These are phyloP conservation scores for Poeciliopsis turrubarensis DNA, from an alignment of 2,113 vertebrate genomes.

Conservation along the genomic window DNA sequence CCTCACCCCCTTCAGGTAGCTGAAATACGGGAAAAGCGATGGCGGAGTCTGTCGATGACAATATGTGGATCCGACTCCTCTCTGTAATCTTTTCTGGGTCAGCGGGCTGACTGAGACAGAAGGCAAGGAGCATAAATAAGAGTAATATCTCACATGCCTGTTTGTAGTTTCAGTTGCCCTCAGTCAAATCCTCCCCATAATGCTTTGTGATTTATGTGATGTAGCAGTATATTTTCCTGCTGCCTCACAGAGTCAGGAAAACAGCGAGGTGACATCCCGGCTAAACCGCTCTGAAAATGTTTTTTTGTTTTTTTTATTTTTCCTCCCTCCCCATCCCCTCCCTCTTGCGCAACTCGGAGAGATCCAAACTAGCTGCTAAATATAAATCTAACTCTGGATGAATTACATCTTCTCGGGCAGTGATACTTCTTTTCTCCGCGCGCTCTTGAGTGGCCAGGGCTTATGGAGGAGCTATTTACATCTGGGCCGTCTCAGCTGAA, in stretches of 20 bases:
- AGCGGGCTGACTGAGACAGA: conserved; percentile 51
- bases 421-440: conserved; percentile 27
- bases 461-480: conserved; percentile 57
- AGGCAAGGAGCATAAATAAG: conserved; percentile 49
- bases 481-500: conserved; percentile 42
- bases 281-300: conserved; percentile 20
- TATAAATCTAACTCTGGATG: conserved; percentile 37
- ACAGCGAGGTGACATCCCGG: conserved; percentile 23
- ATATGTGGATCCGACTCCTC: conserved; percentile 45
- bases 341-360: conserved; percentile 6
- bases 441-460: conserved; percentile 47
- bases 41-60: conserved; percentile 42
- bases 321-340: no score
- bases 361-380: conserved; percentile 25
- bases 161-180: conserved; percentile 63
- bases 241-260: conserved; percentile 42
- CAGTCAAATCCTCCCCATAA: conserved; percentile 67
- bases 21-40: conserved; percentile 37
- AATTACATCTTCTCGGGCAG: conserved; percentile 19
- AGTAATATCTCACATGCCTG: conserved; percentile 61
- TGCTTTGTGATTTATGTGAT: conserved; percentile 56
- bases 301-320: neutral
- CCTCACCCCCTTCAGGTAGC: conserved; percentile 23
- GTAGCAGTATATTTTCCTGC: conserved; percentile 41
- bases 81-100: conserved; percentile 63